These are phyloP conservation scores for Drosophila suzukii DNA, from an alignment of 1,140 invertebrate species.

Conservation along the genomic window DNA sequence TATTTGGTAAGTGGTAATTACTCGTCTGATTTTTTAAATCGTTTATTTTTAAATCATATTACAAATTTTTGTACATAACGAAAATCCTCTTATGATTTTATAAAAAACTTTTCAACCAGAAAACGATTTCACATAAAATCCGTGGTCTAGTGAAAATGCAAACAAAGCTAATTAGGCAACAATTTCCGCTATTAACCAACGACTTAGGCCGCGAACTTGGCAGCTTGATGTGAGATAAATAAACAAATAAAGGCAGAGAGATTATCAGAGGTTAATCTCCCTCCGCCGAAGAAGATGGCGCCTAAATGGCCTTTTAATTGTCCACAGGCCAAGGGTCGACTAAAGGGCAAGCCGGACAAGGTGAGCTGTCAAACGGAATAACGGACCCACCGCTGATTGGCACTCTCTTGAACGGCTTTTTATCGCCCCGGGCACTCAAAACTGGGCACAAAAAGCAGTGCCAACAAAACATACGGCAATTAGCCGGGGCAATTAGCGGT, in stretches of 20 bases:
- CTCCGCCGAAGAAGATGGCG: slow-evolving; percentile 24
- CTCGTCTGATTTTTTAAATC: too few relatives aligned
- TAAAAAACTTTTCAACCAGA: too few relatives aligned
- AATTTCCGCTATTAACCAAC: slow-evolving; percentile 26
- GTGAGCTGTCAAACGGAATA: slow-evolving; percentile 60
- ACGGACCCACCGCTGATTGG: slow-evolving; percentile 61
- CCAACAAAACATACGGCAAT: slow-evolving; percentile 52
- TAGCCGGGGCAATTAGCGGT: slow-evolving; percentile 58
- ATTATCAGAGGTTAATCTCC: not conserved
- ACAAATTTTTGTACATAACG: too few relatives aligned
- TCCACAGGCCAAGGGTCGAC: slow-evolving; percentile 8
- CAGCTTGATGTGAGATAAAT: slow-evolving; percentile 1
- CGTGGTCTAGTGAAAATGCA: not conserved
- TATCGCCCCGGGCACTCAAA: slow-evolving; percentile 54
- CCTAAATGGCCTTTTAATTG: slow-evolving; percentile 73
- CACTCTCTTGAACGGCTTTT: slow-evolving; percentile 76
- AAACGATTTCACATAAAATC: too few relatives aligned
- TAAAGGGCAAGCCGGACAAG: slow-evolving; percentile 49
- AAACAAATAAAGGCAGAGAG: slow-evolving; percentile 10
- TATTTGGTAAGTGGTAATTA: not conserved
- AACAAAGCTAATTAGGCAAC: slow-evolving; percentile 1
- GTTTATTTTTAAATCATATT: too few relatives aligned
- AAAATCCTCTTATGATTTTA: too few relatives aligned
- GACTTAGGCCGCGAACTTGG: slow-evolving; percentile 66
- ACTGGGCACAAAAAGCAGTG: slow-evolving; percentile 16